These are phyloP conservation scores for Drosophila peninsularis DNA, from an alignment of 2,888 invertebrate genomes.

Conservation along the genomic window DNA sequence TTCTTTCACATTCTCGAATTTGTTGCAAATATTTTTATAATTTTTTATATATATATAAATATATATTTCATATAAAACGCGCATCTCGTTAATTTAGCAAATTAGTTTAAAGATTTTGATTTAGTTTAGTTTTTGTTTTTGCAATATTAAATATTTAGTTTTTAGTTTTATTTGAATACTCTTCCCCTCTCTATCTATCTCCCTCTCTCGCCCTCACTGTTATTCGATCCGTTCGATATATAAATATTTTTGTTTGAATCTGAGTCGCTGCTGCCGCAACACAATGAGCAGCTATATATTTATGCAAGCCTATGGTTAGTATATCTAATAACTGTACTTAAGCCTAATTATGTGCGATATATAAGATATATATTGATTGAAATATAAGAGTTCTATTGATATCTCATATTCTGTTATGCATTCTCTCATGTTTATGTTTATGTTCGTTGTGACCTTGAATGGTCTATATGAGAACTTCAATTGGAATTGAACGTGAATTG, in stretches of 20 bases:
- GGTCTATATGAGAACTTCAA: background rate
- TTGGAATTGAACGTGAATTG: background rate
- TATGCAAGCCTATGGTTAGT: slow-evolving; percentile 84
- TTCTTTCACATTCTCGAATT: slow-evolving; percentile 14
- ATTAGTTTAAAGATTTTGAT: slow-evolving; percentile 29
- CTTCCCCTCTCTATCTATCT: slow-evolving; percentile 11
- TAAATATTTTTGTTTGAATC: slow-evolving; percentile 19
- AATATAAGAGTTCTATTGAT: background rate
- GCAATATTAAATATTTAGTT: slow-evolving; percentile 21
- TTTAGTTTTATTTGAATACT: slow-evolving; percentile 20
- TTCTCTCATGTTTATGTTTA: background rate
- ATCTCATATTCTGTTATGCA: background rate
- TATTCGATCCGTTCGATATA: slow-evolving; percentile 21
- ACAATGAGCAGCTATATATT: slow-evolving; percentile 83
- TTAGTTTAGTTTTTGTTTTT: slow-evolving; percentile 29
- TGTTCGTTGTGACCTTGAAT: background rate
- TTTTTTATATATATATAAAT: slow-evolving; percentile 24
- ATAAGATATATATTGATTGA: too few species aligned
- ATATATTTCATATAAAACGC: slow-evolving; percentile 20
- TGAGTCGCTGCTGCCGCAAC: slow-evolving; percentile 83
- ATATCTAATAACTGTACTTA: slow-evolving; percentile 36
- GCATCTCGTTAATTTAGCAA: slow-evolving; percentile 60
- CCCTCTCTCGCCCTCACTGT: slow-evolving; percentile 1
- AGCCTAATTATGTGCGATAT: background rate
- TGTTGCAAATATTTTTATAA: slow-evolving; percentile 35